A percentile compares a stretch with the other conserved stretches of the same genome.
Conservation (phyloP, 2,888 invertebrate genomes). For the Catocala sponsa region DNA sequence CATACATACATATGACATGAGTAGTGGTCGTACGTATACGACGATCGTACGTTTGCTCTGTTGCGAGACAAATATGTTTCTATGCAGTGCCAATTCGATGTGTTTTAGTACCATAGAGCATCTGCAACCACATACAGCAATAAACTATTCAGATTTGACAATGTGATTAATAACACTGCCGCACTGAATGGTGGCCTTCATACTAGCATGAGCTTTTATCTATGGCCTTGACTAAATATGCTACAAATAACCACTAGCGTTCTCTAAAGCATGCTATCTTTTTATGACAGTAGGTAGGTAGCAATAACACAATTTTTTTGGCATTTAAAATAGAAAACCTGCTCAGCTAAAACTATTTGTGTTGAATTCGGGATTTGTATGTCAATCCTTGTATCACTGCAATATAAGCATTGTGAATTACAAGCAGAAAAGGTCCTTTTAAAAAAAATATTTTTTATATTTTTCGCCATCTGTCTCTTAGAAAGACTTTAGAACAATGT, state of each 20-base stretch:
- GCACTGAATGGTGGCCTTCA: conserved; percentile 1
- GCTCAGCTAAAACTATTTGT: too few species aligned
- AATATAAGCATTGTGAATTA: too few species aligned
- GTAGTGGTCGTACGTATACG: conserved; percentile 2
- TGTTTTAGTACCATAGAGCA: conserved; percentile 29
- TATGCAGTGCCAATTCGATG: conserved; percentile 25
- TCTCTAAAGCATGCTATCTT: too few species aligned
- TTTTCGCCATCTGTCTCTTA: too few species aligned
- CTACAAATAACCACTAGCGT: not conserved
- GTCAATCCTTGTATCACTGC: too few species aligned
- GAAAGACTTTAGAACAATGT: too few species aligned
- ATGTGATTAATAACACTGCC: conserved; percentile 31
- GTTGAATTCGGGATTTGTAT: too few species aligned
- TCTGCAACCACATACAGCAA: conserved; percentile 30
- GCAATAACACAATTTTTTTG: too few species aligned
- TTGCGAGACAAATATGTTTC: conserved; percentile 27
- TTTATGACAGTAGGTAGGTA: too few species aligned
- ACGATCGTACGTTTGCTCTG: conserved; percentile 18
- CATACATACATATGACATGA: conserved; percentile 5
- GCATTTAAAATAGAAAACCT: too few species aligned
- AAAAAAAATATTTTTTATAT: too few species aligned
- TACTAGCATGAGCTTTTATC: not conserved
- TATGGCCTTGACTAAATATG: not conserved
- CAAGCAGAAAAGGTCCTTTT: too few species aligned
- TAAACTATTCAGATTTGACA: conserved; percentile 26